Evolutionary conservation across 2,888 invertebrate species (phyloP), one percentile per base, ranked within the genome.

Genomic region (Brachyptera putata): DNA sequence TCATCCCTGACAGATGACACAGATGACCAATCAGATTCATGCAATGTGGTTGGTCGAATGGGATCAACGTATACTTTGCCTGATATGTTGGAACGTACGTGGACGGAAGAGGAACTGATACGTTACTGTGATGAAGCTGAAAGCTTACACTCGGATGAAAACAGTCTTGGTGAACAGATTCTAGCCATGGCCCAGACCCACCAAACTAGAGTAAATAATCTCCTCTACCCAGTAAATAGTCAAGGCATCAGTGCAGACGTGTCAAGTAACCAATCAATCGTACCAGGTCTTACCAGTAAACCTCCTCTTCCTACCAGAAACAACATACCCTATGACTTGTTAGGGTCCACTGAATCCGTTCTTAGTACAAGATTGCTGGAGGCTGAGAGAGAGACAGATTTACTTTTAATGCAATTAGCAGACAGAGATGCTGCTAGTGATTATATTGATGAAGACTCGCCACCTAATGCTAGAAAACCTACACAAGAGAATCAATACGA

Each of bases 201-300:
- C 16, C 22, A 57, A 5, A 2, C 43, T 4, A 43, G 5, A 3
- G 39, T 39, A 4, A 14, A 7, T 9, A 4, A 7, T 39, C n/a
- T 30, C 5, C 30, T 30, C 30, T n/a, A n/a, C n/a, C n/a, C n/a
- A n/a, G n/a, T n/a, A n/a, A n/a, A n/a, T n/a, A 14, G n/a, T 11
- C 39, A 39, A 39, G 39, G 3, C 9, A 39, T 39, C 39, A 11
- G 16, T 41, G 16, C 41, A 16, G 41, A 21, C 11, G 41, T 4
- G 18, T 13, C 24, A 7, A 60, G 56, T 62, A 1, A 61, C 63
- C n/a, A 63, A 36, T n/a, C 21, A n/a, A 61, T 70, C 3, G 66
- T 67, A 57, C 70, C 68, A 5, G 69, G 68, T 5, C 61, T 70
- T 3, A 64, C 61, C 14, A 65, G 65, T 1, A 69, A 70, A 58